Percentiles rank a stretch among this genome's conserved stretches.
Evolutionary conservation across 2,888 invertebrate species (phyloP).

Genomic region (Pandemis heparana): DNA sequence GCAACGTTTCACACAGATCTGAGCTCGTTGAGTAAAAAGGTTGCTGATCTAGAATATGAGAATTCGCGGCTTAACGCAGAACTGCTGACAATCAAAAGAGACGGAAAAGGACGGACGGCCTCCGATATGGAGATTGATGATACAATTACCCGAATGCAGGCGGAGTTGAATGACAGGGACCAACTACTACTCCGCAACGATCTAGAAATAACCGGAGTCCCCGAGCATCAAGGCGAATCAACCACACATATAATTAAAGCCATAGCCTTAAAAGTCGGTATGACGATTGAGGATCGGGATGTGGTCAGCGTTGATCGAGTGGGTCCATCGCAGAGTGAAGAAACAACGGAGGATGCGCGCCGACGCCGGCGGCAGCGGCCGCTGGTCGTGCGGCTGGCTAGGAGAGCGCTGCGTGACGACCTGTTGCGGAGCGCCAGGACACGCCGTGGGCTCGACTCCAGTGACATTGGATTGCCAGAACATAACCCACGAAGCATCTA

Average conservation of each 20-base stretch:
- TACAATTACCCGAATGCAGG: not conserved
- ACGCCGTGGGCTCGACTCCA: not conserved
- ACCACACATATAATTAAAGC: constrained; percentile 3
- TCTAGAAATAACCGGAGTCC: constrained; percentile 11
- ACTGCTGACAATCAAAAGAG: not conserved
- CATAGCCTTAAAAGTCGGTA: not conserved
- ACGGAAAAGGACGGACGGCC: not conserved
- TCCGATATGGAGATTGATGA: not conserved
- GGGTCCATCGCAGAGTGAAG: not conserved
- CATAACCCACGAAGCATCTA: not conserved
- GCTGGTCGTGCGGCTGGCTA: not conserved
- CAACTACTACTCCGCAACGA: constrained; percentile 3
- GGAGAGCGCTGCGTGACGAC: constrained; percentile 19
- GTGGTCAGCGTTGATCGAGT: not conserved
- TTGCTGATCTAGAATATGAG: not conserved
- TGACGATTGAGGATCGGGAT: not conserved
- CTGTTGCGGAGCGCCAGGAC: not conserved
- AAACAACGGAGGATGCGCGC: too few species aligned
- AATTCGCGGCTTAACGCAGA: constrained; percentile 4
- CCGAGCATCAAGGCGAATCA: constrained; percentile 6
- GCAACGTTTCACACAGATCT: not conserved
- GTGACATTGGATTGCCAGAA: not conserved
- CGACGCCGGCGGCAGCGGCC: not conserved
- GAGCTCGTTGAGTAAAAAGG: not conserved
- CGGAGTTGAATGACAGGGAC: constrained; percentile 2